Base-by-base conservation (phyloP, 1,140 invertebrate genomes). In the Adelges cooleyi region DNA sequence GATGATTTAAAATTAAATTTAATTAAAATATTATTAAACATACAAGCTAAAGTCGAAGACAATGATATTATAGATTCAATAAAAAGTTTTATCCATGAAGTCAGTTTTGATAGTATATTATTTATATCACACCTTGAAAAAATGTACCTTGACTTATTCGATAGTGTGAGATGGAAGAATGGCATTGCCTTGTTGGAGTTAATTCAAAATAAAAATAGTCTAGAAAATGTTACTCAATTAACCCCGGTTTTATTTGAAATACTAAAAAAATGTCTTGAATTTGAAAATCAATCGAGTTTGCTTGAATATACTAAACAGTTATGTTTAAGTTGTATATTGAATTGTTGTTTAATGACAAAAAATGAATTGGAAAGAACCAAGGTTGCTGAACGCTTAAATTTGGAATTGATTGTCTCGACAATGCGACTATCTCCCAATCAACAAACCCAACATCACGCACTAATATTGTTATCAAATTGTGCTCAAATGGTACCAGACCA, bases 361-460 rank as follows among this genome's bases (percentile, higher is more conserved):
- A 74, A 75, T 5, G 65, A 80, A 50, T 73, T 78, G 56, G 66
- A 67, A 40, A 67, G 49, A 27, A 27, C 72, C 81, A 1, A 81
- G 85, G 68, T 78, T 78, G 13, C 75, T 80, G 48, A 62, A 46
- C n/a, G 46, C 10, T 82, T 90, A 54, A 86, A 91, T 65, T 84
- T 94, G 56, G 90, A 92, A 71, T 71, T 88, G 22, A 81, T 95
- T 20, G 87, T 95, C 2, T 84, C 90, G 67, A 93, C 90, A 71
- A 86, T 95, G n/a, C 79, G 91, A 68, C 83, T 82, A 6, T 92
- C 92, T 0, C 84, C 87, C 69, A 95, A 95, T 75, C 91, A 92
- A 3, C 92, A 95, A 76, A 96, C 92, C 0, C 92, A 95, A 72
- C 88, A 94, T 72, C 89, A 95, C 70, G 90, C 92, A 0, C 75